These are phyloP conservation scores for Propsilocerus akamusi DNA, from an alignment of 1,140 invertebrate species.

Conservation along the genomic window DNA sequence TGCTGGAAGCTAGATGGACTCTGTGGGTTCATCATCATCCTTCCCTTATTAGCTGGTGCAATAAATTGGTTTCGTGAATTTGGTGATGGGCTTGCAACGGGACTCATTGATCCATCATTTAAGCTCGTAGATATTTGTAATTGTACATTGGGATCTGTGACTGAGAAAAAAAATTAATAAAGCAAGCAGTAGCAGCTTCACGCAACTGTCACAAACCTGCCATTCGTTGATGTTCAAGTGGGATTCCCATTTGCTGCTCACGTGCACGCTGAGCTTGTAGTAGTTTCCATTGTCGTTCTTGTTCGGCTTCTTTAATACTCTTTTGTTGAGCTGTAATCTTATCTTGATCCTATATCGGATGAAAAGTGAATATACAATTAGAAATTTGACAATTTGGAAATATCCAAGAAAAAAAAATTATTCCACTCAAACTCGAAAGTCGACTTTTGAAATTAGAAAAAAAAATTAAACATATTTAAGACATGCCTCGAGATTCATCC, in stretches of 20 bases:
- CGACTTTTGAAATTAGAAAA: too few species aligned
- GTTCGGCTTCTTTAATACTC: slow-evolving; percentile 54
- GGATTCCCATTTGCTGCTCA: slow-evolving; percentile 38
- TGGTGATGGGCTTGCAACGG: slow-evolving; percentile 19
- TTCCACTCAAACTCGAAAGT: too few species aligned
- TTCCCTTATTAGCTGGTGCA: slow-evolving; percentile 16
- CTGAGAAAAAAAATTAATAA: too few species aligned
- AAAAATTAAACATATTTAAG: too few species aligned
- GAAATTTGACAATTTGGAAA: too few species aligned
- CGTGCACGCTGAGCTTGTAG: slow-evolving; percentile 58
- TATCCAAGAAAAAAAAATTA: too few species aligned
- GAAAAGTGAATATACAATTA: too few species aligned
- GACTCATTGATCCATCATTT: slow-evolving; percentile 30
- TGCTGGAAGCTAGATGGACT: slow-evolving; percentile 22
- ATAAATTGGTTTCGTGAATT: slow-evolving; percentile 14
- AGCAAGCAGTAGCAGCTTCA: neutral
- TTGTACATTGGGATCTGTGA: neutral
- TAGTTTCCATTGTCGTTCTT: slow-evolving; percentile 74
- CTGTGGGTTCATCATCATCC: slow-evolving; percentile 16
- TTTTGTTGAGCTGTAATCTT: slow-evolving; percentile 40
- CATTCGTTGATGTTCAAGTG: slow-evolving; percentile 10
- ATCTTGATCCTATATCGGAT: slow-evolving; percentile 49
- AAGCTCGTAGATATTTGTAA: slow-evolving; percentile 24
- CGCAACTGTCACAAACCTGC: neutral
- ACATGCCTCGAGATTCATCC: too few species aligned